These are phyloP conservation scores for Drosophila carrolli DNA, from an alignment of 1,140 invertebrate species.

Conservation along the genomic window DNA sequence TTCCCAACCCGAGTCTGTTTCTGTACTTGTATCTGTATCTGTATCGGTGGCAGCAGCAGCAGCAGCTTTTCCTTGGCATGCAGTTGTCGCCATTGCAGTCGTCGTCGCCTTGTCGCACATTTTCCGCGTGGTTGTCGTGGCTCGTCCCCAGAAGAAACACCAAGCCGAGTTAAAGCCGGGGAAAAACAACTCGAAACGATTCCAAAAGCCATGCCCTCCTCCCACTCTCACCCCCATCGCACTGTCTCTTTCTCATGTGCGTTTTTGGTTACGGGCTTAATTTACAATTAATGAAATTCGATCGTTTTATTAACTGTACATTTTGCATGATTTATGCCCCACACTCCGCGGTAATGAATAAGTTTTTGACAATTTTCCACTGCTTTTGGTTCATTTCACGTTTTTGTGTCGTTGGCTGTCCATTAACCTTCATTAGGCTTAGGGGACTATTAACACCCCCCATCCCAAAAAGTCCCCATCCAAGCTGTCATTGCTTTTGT, in stretches of 20 bases:
- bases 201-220: background rate
- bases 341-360: background rate
- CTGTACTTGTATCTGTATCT: conserved; percentile 14
- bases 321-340: conserved; percentile 53
- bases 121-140: conserved; percentile 73
- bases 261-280: conserved; percentile 64
- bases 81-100: conserved; percentile 56
- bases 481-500: conserved; percentile 12
- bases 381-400: conserved; percentile 30
- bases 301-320: conserved; percentile 82
- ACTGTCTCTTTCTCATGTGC: conserved; percentile 14
- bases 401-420: conserved; percentile 46
- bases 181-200: conserved; percentile 5
- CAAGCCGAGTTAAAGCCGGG: conserved; percentile 14
- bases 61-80: conserved; percentile 68
- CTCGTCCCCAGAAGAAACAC: conserved; percentile 60
- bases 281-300: conserved; percentile 84
- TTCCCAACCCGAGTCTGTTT: conserved; percentile 11
- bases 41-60: conserved; percentile 28
- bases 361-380: conserved; percentile 40
- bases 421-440: conserved; percentile 81
- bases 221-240: background rate
- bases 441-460: conserved; percentile 40
- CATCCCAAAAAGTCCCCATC: background rate
- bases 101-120: conserved; percentile 53